A percentile compares a stretch with the other conserved stretches of the same genome.
Conservation (phyloP, 1,140 invertebrate species). For the Drosophila prosaltans region DNA sequence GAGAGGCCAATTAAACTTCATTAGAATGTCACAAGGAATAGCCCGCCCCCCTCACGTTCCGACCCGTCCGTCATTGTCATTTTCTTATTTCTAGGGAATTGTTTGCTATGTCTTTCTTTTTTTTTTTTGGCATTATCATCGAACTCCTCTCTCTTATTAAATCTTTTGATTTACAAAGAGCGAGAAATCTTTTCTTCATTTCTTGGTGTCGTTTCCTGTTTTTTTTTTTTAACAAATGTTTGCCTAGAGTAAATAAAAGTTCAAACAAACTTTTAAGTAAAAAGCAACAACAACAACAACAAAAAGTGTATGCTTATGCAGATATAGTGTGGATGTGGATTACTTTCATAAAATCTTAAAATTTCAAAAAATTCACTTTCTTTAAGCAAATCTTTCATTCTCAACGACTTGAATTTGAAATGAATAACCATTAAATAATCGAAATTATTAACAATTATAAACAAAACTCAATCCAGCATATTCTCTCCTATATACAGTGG, state of each 20-base stretch:
- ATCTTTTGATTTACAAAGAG: constrained; percentile 9
- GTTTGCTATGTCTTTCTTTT: constrained; percentile 4
- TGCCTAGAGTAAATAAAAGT: constrained; percentile 2
- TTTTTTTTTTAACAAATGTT: constrained; percentile 8
- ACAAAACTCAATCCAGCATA: no score
- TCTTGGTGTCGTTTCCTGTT: constrained; percentile 8
- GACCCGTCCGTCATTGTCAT: no score
- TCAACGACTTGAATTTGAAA: no score
- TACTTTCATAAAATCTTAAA: no score
- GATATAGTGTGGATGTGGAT: no score
- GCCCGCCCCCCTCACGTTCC: neutral
- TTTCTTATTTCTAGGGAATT: neutral
- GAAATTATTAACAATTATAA: no score
- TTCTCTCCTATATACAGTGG: no score
- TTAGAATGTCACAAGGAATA: constrained; percentile 58
- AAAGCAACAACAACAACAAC: neutral
- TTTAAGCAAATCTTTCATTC: no score
- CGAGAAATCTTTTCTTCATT: constrained; percentile 43
- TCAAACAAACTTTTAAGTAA: neutral
- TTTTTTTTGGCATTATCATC: constrained; percentile 6
- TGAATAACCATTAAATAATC: no score
- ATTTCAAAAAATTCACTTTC: no score
- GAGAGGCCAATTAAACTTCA: constrained; percentile 56
- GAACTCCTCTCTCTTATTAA: neutral
- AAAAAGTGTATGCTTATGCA: neutral